phyloP scores from a whole-genome alignment of 2,888 invertebrate genomes.

The Gymnosoma rotundatum region DNA sequence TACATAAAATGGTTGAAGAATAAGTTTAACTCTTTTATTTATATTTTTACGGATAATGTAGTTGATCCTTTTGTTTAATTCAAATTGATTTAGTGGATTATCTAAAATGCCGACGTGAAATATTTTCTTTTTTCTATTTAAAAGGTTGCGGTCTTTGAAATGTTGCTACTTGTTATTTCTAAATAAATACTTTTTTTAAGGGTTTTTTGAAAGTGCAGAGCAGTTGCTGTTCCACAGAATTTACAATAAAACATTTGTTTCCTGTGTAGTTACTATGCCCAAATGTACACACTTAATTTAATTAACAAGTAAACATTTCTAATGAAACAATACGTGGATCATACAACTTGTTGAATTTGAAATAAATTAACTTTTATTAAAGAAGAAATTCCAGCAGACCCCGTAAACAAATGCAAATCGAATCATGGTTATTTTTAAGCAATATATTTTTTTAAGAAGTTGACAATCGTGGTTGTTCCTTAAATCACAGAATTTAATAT shows the following conservation, averaged over 20 bases:
- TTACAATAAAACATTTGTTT: conserved; percentile 40
- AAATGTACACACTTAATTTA: conserved; percentile 19
- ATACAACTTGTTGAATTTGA: neutral
- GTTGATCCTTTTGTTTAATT: conserved; percentile 57
- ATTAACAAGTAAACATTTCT: conserved; percentile 29
- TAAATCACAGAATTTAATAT: too few relatives aligned
- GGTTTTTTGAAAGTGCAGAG: neutral
- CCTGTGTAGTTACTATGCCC: neutral
- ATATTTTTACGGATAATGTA: conserved; percentile 24
- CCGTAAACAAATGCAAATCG: too few relatives aligned
- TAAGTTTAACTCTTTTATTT: conserved; percentile 48
- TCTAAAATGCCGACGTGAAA: conserved; percentile 39
- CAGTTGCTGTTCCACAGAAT: conserved; percentile 54
- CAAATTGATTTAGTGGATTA: conserved; percentile 44
- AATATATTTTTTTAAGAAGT: too few relatives aligned
- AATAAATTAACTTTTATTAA: neutral
- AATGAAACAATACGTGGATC: neutral
- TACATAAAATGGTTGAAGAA: conserved; percentile 42
- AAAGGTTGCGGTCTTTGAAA: conserved; percentile 61
- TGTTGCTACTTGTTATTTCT: conserved; percentile 63
- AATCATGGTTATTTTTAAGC: too few relatives aligned
- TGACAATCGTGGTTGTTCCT: too few relatives aligned
- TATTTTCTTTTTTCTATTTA: conserved; percentile 29
- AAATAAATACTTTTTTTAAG: conserved; percentile 35
- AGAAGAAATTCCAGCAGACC: too few relatives aligned